Base-by-base conservation (phyloP, 2,888 invertebrate species). In the Orchesella flavescens region DNA sequence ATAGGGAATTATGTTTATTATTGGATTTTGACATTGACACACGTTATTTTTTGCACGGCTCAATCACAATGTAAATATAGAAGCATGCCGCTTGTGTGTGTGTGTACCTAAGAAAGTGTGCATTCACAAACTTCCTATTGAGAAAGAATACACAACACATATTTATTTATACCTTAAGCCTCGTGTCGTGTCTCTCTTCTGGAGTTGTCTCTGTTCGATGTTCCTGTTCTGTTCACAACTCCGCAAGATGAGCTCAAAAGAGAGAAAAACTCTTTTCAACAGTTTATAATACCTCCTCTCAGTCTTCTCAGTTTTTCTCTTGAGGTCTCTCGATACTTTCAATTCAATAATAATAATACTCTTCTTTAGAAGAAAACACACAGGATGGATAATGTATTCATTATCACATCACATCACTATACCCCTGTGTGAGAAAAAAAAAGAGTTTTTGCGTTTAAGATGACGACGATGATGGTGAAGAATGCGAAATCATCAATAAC, bases 401-500 rank as follows among this genome's bases (percentile, higher is more conserved):
- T 34, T 34, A 34, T 34, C 34, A 34, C 34, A 34, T 34, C 34
- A 34, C 34, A 34, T 34, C 34, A 34, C 34, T 34, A 7, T 34
- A 34, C 3, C 2, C 3, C 34, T 34, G 49, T 49, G n/a, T 49
- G 49, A 49, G n/a, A n/a, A 15, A 49, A 7, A 12, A 15, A 10
- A 3, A 7, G 12, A 44, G 57, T 17, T 12, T 46, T 17, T 46
- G 44, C 21, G 71, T 44, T 24, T 75, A 19, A 13, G 21, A 72
- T 73, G 46, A 43, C 10, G 19, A 75, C 59, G 10, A 69, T 80
- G 65, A 71, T 73, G 81, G 77, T 73, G 66, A 82, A 85, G 86
- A 87, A 87, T 88, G 88, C 86, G 69, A 87, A 87, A 86, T 87
- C 86, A 87, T 88, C 88, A 88, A 88, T 88, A 88, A 88, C 84